Evolutionary conservation across 2,113 vertebrate species (phyloP), one percentile per base, ranked within the genome.

Genomic region (Sarotherodon lohbergeri): DNA sequence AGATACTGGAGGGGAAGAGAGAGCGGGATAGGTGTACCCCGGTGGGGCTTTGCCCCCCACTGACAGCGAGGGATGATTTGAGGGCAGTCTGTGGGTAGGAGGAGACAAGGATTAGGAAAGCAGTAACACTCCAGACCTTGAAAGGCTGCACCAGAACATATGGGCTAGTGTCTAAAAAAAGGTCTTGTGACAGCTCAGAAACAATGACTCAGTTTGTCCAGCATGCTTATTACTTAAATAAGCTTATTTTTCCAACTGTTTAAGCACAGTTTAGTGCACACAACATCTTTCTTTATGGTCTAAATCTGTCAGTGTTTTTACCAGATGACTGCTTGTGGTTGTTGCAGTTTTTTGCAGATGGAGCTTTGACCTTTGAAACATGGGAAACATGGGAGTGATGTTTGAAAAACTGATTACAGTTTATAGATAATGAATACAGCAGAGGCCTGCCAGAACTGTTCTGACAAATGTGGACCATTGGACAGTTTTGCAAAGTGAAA

Each of bases 1-100:
- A 99, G 78, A 5, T 95, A 97, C 1, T 81, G 55, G 6, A 99
- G 92, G 0, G 98, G 98, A 2, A 96, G 95, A 2, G 83, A 91
- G 88, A 97, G 43, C 0, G 89, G 87, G 0, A 88, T 88, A 0
- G 97, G 98, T 13, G 85, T 93, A 22, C 96, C 97, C 16, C 82
- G 87, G 82, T 95, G 95, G 1, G 97, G 93, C 5, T 91, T 91
- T 1, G 98, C 98, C 1, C 93, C 96, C 98, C 98, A 99, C 92
- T 97, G 96, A 86, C 98, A 99, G 6, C 98, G 97, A 1, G 97
- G 95, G 14, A 98, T 95, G 56, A 99, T 96, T 54, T 97, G 93
- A 0, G 98, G 98, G 88, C 98, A 99, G 9, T 96, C 98, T 99
- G 91, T 63, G 29, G 27, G 73, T 16, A 50, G n/a, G 4, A 76